phyloP scores from a whole-genome alignment of 2,888 invertebrate species.

The Calameuta filiformis region DNA sequence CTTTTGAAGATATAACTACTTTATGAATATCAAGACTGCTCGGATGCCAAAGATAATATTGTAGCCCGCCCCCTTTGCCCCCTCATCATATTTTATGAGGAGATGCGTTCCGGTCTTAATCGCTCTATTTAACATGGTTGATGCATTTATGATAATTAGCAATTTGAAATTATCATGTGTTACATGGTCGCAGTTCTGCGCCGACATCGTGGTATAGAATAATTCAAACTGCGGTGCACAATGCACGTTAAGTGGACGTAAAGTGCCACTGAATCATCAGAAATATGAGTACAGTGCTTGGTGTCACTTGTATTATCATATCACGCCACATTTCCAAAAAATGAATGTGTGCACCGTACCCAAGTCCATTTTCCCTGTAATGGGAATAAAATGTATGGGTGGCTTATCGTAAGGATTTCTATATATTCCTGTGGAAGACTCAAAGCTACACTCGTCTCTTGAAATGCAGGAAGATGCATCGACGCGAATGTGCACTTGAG shows the following conservation, averaged over 20 bases:
- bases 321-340: no score
- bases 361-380: not conserved
- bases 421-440: not conserved
- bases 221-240: no score
- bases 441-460: slow-evolving; percentile 16
- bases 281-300: no score
- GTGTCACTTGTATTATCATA: no score
- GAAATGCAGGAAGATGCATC: slow-evolving; percentile 14
- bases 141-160: not conserved
- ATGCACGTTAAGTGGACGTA: no score
- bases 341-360: no score
- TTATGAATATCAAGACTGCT: not conserved
- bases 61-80: no score
- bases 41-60: not conserved
- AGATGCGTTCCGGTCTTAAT: not conserved
- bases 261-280: no score
- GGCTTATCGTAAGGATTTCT: not conserved
- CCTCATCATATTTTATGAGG: no score
- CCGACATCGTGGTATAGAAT: no score
- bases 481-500: slow-evolving; percentile 11
- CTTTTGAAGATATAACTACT: not conserved
- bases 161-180: not conserved
- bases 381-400: no score
- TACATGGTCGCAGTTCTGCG: no score
- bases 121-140: not conserved